These are phyloP conservation scores for Enteromius thamalakanensis DNA, from an alignment of 2,797 vertebrate species.

Conservation along the genomic window DNA sequence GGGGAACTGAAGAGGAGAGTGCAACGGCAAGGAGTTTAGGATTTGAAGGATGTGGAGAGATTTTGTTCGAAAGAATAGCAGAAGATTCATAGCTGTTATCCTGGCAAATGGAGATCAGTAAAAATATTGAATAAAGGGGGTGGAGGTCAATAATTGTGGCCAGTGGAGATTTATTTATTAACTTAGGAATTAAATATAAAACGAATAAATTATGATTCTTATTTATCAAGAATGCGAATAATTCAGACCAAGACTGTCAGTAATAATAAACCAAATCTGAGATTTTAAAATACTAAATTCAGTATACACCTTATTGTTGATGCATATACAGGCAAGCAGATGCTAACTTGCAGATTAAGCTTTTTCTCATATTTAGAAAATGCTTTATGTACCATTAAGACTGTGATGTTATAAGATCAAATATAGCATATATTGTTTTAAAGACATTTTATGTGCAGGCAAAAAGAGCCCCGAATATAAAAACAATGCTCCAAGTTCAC, in stretches of 20 bases:
- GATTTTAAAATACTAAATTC: too few relatives aligned
- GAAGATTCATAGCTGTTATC: background rate
- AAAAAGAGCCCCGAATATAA: background rate
- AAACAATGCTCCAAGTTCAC: background rate
- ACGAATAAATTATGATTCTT: too few relatives aligned
- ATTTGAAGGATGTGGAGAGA: background rate
- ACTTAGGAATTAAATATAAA: too few relatives aligned
- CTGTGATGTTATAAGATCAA: background rate
- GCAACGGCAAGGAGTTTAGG: background rate
- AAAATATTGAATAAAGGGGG: too few relatives aligned
- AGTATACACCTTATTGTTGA: too few relatives aligned
- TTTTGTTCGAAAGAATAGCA: background rate
- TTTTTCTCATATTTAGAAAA: background rate
- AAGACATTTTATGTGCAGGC: background rate
- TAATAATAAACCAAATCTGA: too few relatives aligned
- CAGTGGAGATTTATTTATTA: too few relatives aligned
- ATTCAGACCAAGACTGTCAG: too few relatives aligned
- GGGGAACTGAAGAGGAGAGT: background rate
- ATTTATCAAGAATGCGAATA: too few relatives aligned
- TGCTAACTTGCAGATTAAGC: background rate
- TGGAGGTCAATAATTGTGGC: too few relatives aligned
- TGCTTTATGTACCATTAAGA: background rate
- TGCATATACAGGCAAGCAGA: too few relatives aligned
- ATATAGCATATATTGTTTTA: background rate
- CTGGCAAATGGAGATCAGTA: background rate